Evolutionary conservation across 2,888 invertebrate genomes (phyloP), one percentile per base, ranked within the genome.

Genomic region (Noctuana brunneofusca): DNA sequence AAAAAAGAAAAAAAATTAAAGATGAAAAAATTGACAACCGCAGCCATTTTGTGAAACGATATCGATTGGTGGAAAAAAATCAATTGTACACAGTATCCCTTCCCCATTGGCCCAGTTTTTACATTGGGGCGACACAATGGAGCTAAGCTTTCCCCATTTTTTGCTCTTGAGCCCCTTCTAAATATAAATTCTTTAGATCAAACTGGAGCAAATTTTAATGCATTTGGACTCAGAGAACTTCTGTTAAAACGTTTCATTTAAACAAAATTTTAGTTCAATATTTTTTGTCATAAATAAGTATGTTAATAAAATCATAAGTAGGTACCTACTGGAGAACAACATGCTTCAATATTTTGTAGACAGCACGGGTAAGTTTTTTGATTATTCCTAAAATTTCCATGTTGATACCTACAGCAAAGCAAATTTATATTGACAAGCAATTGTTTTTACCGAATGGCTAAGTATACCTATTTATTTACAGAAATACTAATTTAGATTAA

Each of bases 61-160:
- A 89, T 89, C 84, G 88, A 90, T 90, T 90, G 88, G 89, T 79
- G 79, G 79, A 78, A 87, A 88, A 89, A 87, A 87, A 86, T 86
- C 87, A 78, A 86, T 87, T 86, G 87, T 86, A 70, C 70, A 67
- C 71, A 71, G 79, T 79, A 81, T 77, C 73, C 80, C 73, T 82
- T 79, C 79, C 84, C 89, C 75, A 90, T 90, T 90, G 90, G 90
- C 88, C 89, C 86, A 89, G 78, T 89, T 90, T 86, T 86, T 81
- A 82, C 77, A 80, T 73, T 80, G 83, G 87, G 89, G 87, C 82
- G 80, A 80, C 77, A 84, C 81, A 83, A 84, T 83, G 75, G 83
- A 80, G 76, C 71, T 68, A 78, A 77, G 84, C 86, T 88, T 89
- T 86, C 86, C 88, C 78, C 77, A 78, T 84, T 87, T 88, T 86